These are phyloP conservation scores for Augochlora pura DNA, from an alignment of 1,140 invertebrate genomes.

Conservation along the genomic window DNA sequence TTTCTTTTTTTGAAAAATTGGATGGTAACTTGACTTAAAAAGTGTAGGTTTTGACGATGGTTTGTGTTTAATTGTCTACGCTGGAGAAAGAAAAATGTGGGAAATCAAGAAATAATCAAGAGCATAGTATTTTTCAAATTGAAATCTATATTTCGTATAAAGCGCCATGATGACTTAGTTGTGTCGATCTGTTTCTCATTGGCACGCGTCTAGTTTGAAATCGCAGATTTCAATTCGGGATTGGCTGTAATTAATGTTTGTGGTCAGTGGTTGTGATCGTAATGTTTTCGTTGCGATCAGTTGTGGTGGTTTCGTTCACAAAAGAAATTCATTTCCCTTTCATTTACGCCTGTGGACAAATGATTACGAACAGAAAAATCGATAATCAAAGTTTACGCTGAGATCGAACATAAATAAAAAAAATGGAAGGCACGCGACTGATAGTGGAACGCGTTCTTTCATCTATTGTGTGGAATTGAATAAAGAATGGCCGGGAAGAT, in stretches of 20 bases:
- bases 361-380: background rate
- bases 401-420: background rate
- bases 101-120: background rate
- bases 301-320: background rate
- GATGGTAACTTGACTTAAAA: too few relatives aligned
- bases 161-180: background rate
- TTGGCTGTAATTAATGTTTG: slow-evolving; percentile 10
- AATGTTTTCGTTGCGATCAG: background rate
- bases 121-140: too few relatives aligned
- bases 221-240: background rate
- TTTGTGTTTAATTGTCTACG: too few relatives aligned
- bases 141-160: background rate
- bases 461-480: slow-evolving; percentile 38
- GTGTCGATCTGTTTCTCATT: background rate
- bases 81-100: too few relatives aligned
- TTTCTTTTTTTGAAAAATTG: too few relatives aligned
- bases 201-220: slow-evolving; percentile 2
- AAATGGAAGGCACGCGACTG: background rate
- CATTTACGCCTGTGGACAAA: too few relatives aligned
- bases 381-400: background rate
- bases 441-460: slow-evolving; percentile 35
- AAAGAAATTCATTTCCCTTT: background rate
- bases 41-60: too few relatives aligned
- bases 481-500: slow-evolving; percentile 66
- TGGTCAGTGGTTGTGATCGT: background rate